Evolutionary conservation across 2,888 invertebrate species (phyloP), one percentile per base, ranked within the genome.

Genomic region (Leptopilina myrica): DNA sequence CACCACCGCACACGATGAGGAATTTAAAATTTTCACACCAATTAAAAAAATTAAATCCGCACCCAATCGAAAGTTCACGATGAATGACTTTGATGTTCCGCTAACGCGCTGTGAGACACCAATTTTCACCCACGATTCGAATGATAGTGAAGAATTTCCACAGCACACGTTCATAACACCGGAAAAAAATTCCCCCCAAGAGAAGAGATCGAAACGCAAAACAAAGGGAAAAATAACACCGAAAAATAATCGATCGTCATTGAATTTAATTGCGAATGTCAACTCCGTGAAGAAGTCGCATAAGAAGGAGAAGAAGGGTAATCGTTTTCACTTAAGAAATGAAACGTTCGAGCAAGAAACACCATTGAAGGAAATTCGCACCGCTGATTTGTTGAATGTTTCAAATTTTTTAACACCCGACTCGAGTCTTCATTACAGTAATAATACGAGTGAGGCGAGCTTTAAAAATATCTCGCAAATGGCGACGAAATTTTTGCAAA

Each of bases 261-360:
- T 80, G 5, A 88, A 86, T 75, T 78, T 89, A 15, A 86, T 88
- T 67, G 80, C 79, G 33, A 85, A 86, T 67, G 79, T 88, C 6
- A 86, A 87, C 78, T 90, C 90, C 0, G 90, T 90, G 15, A 90
- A 90, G 79, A 89, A 86, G 76, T 90, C 90, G 0, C 90, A 90
- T 80, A 89, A 86, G 49, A 90, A 90, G 67, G 88, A 89, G 73
- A 90, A 90, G 76, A 86, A 87, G 12, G 84, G 82, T 5, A 85
- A 49, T 62, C 66, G 20, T 11, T 66, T 40, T 73, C n/a, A 33
- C 1, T 33, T 56, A 4, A 53, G 20, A 33, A 26, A 56, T 0
- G 53, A 53, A 69, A 20, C 26, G 20, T n/a, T 56, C 5, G 12
- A 73, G 8, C 8, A 9, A 26, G 53, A 73, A 56, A 33, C 73